Percentiles rank a stretch among this genome's conserved stretches.
phyloP scores from a whole-genome alignment of 2,888 invertebrate genomes.

The Erpobdella octoculata region DNA sequence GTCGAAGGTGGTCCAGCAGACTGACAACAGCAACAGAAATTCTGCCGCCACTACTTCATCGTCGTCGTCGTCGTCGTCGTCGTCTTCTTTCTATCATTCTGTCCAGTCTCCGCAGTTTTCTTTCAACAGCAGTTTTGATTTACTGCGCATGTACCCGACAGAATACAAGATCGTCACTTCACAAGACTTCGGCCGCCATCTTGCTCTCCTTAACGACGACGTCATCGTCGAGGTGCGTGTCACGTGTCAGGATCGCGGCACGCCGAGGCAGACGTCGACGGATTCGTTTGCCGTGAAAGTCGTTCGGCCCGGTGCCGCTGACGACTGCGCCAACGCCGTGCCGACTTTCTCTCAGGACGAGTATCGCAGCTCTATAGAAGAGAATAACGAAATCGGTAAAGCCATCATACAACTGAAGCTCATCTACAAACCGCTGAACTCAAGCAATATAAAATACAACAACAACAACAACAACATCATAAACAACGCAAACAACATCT shows the following conservation, averaged over 20 bases:
- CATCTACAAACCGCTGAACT: not conserved
- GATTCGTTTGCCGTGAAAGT: conserved; percentile 33
- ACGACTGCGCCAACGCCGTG: conserved; percentile 18
- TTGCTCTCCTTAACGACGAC: conserved; percentile 1
- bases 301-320: not conserved
- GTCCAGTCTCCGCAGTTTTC: not conserved
- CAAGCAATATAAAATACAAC: not conserved
- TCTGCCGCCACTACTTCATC: not conserved
- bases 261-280: conserved; percentile 27
- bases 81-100: too few relatives aligned
- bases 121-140: conserved; percentile 18
- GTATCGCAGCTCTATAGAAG: conserved; percentile 20
- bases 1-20: not conserved
- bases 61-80: not conserved
- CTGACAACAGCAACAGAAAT: not conserved
- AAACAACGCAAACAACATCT: not conserved
- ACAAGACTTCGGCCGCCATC: not conserved
- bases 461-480: not conserved
- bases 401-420: conserved; percentile 33
- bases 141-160: conserved; percentile 58
- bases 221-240: not conserved
- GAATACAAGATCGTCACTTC: conserved; percentile 19
- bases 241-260: conserved; percentile 23
- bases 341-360: conserved; percentile 19
- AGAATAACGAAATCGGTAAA: conserved; percentile 29